phyloP scores from a whole-genome alignment of 2,888 invertebrate genomes.

The Stenchaetothrips biformis region DNA sequence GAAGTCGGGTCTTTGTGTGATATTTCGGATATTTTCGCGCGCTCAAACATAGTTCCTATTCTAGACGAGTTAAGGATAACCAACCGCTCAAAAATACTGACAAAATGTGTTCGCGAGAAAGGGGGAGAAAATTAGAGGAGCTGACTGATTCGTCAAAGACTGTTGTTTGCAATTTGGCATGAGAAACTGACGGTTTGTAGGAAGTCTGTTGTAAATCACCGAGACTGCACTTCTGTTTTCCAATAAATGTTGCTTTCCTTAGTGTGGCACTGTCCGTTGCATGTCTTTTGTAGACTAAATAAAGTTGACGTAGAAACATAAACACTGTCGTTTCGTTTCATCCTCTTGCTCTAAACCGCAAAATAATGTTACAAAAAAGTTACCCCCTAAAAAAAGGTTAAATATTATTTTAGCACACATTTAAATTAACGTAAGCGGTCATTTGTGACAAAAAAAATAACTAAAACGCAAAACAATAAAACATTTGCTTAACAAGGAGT shows the following conservation, averaged over 20 bases:
- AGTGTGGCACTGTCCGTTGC: conserved; percentile 12
- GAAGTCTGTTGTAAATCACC: not conserved
- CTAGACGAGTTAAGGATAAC: too few species aligned
- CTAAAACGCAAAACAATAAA: not conserved
- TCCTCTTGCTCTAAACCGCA: not conserved
- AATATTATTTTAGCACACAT: not conserved
- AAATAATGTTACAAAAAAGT: not conserved
- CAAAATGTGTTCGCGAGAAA: too few species aligned
- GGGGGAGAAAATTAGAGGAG: too few species aligned
- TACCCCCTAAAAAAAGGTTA: not conserved
- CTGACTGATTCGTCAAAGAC: not conserved
- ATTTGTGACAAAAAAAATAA: not conserved
- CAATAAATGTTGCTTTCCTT: not conserved
- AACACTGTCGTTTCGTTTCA: not conserved
- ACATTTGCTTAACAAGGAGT: not conserved
- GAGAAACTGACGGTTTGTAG: not conserved
- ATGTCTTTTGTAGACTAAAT: not conserved
- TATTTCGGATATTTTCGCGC: too few species aligned
- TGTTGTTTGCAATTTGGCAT: not conserved
- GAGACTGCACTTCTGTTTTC: not conserved
- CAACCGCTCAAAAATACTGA: too few species aligned
- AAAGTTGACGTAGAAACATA: not conserved
- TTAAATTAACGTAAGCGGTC: not conserved
- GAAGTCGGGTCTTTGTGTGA: too few species aligned
- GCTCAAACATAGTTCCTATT: too few species aligned